Evolutionary conservation across 2,888 invertebrate genomes (phyloP).

Genomic region (Hoplodrina blanda): DNA sequence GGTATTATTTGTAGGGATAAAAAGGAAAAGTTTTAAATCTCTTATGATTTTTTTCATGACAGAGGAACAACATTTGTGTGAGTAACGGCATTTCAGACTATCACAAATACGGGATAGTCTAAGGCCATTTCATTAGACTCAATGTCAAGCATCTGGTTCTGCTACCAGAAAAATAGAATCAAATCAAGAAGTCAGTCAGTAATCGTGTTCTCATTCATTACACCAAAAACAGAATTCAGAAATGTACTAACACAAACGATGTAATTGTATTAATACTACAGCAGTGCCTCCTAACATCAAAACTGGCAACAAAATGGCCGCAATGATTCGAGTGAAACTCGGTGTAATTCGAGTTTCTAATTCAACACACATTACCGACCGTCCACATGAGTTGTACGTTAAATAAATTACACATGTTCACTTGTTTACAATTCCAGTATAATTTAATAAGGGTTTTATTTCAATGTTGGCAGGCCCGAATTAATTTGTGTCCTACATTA

Average conservation of each 20-base stretch:
- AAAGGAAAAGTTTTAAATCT: neutral
- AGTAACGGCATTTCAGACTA: neutral
- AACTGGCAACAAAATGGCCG: constrained; percentile 42
- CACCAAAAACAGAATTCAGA: neutral
- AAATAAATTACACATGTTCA: constrained; percentile 63
- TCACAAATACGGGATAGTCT: no score
- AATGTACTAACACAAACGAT: constrained; percentile 16
- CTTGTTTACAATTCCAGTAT: constrained; percentile 63
- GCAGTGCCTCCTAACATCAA: constrained; percentile 29
- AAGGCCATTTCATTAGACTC: no score
- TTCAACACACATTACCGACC: constrained; percentile 57
- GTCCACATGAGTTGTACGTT: constrained; percentile 57
- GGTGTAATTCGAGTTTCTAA: constrained; percentile 49
- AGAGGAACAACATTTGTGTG: neutral
- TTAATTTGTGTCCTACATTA: constrained; percentile 46
- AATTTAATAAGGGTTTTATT: constrained; percentile 68
- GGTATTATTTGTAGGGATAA: neutral
- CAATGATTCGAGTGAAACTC: constrained; percentile 42
- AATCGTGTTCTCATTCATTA: neutral
- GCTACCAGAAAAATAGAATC: neutral
- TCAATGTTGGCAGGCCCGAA: constrained; percentile 59
- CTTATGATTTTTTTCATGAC: neutral
- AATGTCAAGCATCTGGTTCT: no score
- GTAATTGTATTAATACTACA: constrained; percentile 15
- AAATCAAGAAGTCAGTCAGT: neutral